Evolutionary conservation across 2,888 invertebrate genomes (phyloP).

Genomic region (Drosophila borealis): DNA sequence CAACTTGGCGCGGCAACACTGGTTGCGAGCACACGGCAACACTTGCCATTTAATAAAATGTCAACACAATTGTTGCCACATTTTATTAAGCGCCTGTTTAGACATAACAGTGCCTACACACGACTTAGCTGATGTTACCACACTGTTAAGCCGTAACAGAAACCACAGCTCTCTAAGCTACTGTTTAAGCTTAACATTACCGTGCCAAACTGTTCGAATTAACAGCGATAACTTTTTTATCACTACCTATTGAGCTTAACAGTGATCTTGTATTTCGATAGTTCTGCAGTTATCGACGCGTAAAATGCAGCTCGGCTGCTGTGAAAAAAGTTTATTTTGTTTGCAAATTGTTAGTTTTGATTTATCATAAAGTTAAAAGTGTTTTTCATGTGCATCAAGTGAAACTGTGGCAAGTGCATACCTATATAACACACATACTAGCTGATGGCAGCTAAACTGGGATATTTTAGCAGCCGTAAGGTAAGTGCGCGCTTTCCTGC

Average conservation of each 20-base stretch:
- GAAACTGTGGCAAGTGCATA: neutral
- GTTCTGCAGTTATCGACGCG: neutral
- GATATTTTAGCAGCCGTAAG: neutral
- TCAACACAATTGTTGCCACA: neutral
- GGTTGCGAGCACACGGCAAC: no score
- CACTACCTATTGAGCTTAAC: conserved; percentile 4
- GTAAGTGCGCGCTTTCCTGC: neutral
- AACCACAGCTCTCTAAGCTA: no score
- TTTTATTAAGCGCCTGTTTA: neutral
- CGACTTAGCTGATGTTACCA: neutral
- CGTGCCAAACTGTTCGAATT: neutral
- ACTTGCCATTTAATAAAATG: no score
- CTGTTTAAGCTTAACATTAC: neutral
- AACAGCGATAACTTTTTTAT: neutral
- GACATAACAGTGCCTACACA: neutral
- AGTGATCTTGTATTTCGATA: neutral
- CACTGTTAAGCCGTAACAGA: neutral
- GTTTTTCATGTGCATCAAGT: neutral
- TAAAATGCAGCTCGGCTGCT: neutral
- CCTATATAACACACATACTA: neutral
- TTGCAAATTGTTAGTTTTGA: neutral
- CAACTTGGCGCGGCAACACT: no score
- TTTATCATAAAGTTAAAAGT: neutral
- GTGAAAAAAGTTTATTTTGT: neutral
- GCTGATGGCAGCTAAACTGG: no score